Evolutionary conservation across 2,797 vertebrate genomes (phyloP).

Genomic region (Phoeniculus purpureus): DNA sequence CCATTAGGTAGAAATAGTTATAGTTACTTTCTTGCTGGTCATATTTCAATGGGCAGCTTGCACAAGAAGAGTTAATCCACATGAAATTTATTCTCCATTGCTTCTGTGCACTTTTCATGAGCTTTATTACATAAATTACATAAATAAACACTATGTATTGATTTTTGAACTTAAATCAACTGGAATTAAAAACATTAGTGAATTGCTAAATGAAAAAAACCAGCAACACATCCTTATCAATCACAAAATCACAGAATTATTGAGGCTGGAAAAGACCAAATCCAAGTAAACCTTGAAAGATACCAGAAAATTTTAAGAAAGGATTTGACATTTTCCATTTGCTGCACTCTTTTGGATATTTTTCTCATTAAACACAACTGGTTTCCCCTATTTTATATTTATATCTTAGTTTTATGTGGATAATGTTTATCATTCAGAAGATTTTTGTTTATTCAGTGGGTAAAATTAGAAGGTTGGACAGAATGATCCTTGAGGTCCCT

Average conservation of each 20-base stretch:
- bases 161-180: slow-evolving; percentile 3
- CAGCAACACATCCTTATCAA: neutral
- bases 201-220: neutral
- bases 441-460: neutral
- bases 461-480: neutral
- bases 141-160: neutral
- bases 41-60: neutral
- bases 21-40: neutral
- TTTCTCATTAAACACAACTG: neutral
- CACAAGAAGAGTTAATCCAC: slow-evolving; percentile 5
- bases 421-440: neutral
- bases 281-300: neutral
- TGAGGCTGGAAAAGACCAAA: too few species aligned
- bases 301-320: neutral
- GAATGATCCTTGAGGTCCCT: too few species aligned
- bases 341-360: neutral
- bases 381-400: neutral
- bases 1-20: neutral
- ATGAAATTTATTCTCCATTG: neutral
- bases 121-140: slow-evolving; percentile 1
- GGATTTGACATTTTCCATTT: neutral
- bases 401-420: neutral
- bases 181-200: neutral
- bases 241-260: neutral
- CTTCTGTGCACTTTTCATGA: neutral